These are phyloP conservation scores for Scytalopus superciliaris DNA, from an alignment of 2,113 vertebrate species.

Conservation along the genomic window DNA sequence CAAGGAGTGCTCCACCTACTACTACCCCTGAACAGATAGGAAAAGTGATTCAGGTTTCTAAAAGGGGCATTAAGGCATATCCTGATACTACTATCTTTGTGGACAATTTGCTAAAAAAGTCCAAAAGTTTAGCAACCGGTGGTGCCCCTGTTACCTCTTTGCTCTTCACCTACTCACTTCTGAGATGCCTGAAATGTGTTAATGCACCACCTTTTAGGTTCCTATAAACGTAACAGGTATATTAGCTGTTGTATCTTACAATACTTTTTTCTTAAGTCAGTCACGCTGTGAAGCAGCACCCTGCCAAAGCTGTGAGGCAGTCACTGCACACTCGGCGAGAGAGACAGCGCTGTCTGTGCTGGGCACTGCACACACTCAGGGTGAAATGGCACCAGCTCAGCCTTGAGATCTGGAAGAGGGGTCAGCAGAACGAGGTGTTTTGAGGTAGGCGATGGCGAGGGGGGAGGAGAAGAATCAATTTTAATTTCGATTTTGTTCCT, in stretches of 20 bases:
- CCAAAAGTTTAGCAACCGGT: background rate
- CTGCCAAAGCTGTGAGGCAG: slow-evolving; percentile 32
- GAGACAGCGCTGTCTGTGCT: background rate
- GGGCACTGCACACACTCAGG: background rate
- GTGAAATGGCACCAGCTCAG: background rate
- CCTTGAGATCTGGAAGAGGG: background rate
- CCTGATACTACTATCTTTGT: background rate
- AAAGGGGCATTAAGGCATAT: background rate
- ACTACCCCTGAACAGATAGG: background rate
- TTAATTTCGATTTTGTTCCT: slow-evolving; percentile 49
- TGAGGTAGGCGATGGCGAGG: background rate
- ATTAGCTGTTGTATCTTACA: background rate
- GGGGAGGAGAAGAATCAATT: background rate
- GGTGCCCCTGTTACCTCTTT: background rate
- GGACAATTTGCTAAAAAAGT: background rate
- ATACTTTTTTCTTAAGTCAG: background rate
- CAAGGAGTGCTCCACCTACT: background rate
- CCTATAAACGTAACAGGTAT: slow-evolving; percentile 8
- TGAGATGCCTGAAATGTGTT: background rate
- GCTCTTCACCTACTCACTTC: background rate
- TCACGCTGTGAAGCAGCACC: background rate
- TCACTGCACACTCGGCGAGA: background rate
- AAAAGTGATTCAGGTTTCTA: background rate
- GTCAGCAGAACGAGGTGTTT: background rate
- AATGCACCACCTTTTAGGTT: background rate